Base-by-base conservation (phyloP, 2,797 vertebrate genomes). In the Eospalax fontanierii region DNA sequence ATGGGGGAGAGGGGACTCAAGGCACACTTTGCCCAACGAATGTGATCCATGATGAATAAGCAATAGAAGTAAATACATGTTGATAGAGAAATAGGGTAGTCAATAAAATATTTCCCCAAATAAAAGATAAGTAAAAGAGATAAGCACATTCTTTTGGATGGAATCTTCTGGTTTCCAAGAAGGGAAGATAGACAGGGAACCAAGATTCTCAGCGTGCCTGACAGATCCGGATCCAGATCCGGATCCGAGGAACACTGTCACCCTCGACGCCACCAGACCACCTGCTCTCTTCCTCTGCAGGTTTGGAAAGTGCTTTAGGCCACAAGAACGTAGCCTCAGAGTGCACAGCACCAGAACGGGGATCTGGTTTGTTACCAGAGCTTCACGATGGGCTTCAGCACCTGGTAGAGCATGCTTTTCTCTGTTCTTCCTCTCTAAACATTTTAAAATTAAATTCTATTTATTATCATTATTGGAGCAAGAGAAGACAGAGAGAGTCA, bases 241-340 rank as follows among this genome's bases (percentile, higher is more conserved):
- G 46, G 46, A 50, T 11, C 46, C 11, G 46, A 50, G 46, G 46
- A 50, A 50, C 83, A 33, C 30, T 75, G 66, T 81, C 21, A 33
- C 38, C 21, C 28, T 33, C 46, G 43, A 33, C 85, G 68, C 24
- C 54, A 15, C 2, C 30, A 16, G 33, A 50, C 86, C 59, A 7
- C n/a, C 61, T 50, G 3, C 73, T 87, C 59, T 66, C 28, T 82
- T 33, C 14, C 15, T 18, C 30, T 54, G 9, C 9, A 63, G 54
- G 15, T 82, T 33, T 94, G 94, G 35, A 80, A 66, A 92, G 63
- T 87, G 38, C 54, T 22, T 46, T 86, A 59, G 70, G 71, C n/a
- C 43, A 18, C 2, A 59, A 19, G 10, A 70, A 21, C 61, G 50
- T 50, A 50, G n/a, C n/a, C n/a, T n/a, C n/a, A n/a, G n/a, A n/a